Evolutionary conservation across 2,113 vertebrate species (phyloP).

Genomic region (Muscicapa adusta): DNA sequence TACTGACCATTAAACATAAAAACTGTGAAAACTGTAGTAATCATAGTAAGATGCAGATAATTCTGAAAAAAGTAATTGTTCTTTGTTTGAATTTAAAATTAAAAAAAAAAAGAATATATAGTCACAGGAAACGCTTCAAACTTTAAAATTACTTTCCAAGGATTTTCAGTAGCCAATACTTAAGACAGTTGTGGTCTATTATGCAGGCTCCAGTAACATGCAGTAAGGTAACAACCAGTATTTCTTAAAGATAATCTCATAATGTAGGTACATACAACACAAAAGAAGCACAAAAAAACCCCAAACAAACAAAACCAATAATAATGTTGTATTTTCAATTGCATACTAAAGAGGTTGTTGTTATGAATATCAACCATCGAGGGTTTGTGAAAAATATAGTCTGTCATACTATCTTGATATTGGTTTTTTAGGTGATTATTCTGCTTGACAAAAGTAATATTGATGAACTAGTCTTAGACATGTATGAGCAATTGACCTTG

Average conservation of each 20-base stretch:
- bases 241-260: not conserved
- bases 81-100: not conserved
- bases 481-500: not conserved
- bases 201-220: not conserved
- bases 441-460: not conserved
- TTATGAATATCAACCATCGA: not conserved
- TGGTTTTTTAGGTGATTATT: not conserved
- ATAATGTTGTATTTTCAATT: not conserved
- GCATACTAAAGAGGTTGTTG: not conserved
- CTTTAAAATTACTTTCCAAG: not conserved
- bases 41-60: not conserved
- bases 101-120: not conserved
- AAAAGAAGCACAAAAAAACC: not conserved
- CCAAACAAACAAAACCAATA: not conserved
- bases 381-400: not conserved
- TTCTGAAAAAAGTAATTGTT: not conserved
- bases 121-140: not conserved
- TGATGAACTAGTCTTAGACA: not conserved
- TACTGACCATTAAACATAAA: not conserved
- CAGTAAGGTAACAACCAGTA: not conserved
- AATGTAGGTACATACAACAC: not conserved
- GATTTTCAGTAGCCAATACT: not conserved
- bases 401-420: not conserved
- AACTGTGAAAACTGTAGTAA: fast-evolving
- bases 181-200: not conserved